Evolutionary conservation across 2,797 vertebrate genomes (phyloP).

Genomic region (Benthosema pterotum): DNA sequence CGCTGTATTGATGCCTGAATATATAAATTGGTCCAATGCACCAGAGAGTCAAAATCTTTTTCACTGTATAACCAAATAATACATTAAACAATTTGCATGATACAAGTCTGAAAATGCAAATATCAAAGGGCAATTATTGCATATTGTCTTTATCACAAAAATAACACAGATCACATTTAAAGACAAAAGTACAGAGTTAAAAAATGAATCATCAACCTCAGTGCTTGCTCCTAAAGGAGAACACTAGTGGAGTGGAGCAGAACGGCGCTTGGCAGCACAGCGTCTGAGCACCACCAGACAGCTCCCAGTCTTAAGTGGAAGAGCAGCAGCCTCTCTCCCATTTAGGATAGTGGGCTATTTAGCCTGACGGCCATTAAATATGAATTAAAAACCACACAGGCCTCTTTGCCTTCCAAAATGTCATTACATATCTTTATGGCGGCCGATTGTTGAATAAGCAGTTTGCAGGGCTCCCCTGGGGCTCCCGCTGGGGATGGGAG

Average conservation of each 20-base stretch:
- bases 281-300: conserved; percentile 57
- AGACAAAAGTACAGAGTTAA: no score
- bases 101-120: no score
- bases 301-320: conserved; percentile 74
- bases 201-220: neutral
- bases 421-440: conserved; percentile 87
- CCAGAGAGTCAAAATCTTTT: no score
- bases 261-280: conserved; percentile 28
- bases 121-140: no score
- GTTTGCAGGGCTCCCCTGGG: conserved; percentile 80
- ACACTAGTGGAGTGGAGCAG: conserved; percentile 14
- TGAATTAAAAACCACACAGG: conserved; percentile 89
- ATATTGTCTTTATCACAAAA: no score
- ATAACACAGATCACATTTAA: no score
- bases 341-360: conserved; percentile 84
- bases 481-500: conserved; percentile 59
- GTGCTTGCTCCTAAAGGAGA: conserved; percentile 29
- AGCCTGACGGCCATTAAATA: conserved; percentile 85
- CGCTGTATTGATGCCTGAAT: no score
- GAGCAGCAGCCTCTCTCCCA: conserved; percentile 73
- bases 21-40: no score
- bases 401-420: conserved; percentile 85
- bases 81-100: no score
- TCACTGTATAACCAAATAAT: no score
- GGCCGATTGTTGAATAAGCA: conserved; percentile 87